Evolutionary conservation across 2,113 vertebrate genomes (phyloP), one percentile per base, ranked within the genome.

Genomic region (Gymnobelideus leadbeateri): DNA sequence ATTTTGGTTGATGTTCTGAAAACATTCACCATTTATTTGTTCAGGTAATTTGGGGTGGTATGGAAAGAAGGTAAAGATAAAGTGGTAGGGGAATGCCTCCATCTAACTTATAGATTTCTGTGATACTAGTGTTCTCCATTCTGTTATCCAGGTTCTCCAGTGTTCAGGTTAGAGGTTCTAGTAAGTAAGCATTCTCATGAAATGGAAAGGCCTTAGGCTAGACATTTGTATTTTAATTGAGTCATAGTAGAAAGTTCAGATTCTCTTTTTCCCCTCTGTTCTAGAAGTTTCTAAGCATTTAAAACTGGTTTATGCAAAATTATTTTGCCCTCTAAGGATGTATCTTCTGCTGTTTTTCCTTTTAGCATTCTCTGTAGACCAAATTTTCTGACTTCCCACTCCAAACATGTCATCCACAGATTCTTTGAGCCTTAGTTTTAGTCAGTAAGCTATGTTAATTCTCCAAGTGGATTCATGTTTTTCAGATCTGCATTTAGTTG

Each of bases 391-490:
- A 89, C 96, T 98, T 61, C 99, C 99, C n/a, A 99, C 98, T 9
- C 99, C 98, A 89, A 99, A 99, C 99, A 99, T 99, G 97, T 99
- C 99, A 23, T 99, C 99, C 0, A 99, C 99, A 0, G 99, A 99
- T 0, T 99, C 98, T 9, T 99, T 98, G 90, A 99, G 97, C 6
- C 99, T 98, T 95, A 99, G 98, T 97, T 99, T 99, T 54, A 99
- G 98, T 89, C 99, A 98, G 90, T 99, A 99, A 0, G 99, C 99
- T 96, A 99, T 99, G 96, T 99, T 99, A 0, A 99, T 98, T 96
- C 98, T 99, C 99, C 99, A 99, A 0, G 99, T 98, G 8, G 99
- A 98, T 47, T 99, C 99, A 8, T 98, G 97, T 1, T 98, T 99
- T 46, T 99, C 99, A 0, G 98, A 96, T 50, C 99, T 99, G 0